These are phyloP conservation scores for Tolypeutes matacus DNA, from an alignment of 2,797 vertebrate species.

Conservation along the genomic window DNA sequence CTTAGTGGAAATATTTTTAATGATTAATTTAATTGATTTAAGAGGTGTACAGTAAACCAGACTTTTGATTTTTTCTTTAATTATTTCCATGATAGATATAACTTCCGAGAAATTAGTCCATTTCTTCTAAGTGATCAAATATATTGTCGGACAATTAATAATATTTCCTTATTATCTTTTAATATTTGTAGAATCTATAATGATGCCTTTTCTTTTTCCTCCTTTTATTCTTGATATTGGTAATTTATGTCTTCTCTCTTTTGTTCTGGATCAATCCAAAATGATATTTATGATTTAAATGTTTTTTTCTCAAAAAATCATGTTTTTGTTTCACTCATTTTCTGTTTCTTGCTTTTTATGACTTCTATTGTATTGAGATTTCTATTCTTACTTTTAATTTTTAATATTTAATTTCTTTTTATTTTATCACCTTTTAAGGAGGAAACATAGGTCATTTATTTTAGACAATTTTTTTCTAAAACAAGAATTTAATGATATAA, in stretches of 20 bases:
- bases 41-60: fast-evolving
- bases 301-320: neutral
- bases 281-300: neutral
- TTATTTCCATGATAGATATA: neutral
- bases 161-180: neutral
- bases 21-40: neutral
- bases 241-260: neutral
- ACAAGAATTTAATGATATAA: neutral
- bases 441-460: neutral
- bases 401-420: neutral
- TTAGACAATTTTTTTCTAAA: neutral
- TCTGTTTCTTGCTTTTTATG: neutral
- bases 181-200: neutral
- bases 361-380: neutral
- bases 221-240: neutral
- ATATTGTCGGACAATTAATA: neutral
- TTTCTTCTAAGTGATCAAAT: neutral
- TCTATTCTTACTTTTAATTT: neutral
- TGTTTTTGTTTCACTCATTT: neutral
- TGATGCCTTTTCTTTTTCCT: neutral
- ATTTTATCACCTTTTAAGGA: neutral
- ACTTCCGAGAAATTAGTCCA: neutral
- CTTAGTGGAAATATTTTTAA: neutral
- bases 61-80: neutral
- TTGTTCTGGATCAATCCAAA: neutral